These are phyloP conservation scores for Lagopus leucura DNA, from an alignment of 2,113 vertebrate genomes.

Conservation along the genomic window DNA sequence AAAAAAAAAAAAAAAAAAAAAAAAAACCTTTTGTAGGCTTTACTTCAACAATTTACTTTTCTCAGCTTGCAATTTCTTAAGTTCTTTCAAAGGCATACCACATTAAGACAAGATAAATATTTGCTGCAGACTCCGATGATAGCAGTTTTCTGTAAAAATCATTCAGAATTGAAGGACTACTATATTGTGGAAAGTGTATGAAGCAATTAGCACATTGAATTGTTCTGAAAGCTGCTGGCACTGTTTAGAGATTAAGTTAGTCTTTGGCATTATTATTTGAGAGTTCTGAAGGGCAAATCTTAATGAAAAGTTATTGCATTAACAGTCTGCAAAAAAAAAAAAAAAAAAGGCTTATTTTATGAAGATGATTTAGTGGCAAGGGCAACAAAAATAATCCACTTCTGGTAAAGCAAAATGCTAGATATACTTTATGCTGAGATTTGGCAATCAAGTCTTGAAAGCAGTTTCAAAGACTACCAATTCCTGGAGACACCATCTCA, in stretches of 20 bases:
- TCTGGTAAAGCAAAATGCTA: not conserved
- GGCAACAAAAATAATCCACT: not conserved
- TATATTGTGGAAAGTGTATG: not conserved
- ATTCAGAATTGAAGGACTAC: not conserved
- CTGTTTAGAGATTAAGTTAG: conserved; percentile 24
- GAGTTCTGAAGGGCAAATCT: not conserved
- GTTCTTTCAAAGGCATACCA: not conserved
- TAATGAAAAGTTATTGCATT: conserved; percentile 4
- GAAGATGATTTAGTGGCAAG: not conserved
- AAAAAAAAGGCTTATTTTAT: not conserved
- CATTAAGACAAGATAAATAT: not conserved
- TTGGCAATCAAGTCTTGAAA: not conserved
- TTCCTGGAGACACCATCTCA: not conserved
- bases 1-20: not conserved
- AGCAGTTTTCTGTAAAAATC: not conserved
- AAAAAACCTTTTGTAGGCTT: not conserved
- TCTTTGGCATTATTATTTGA: conserved; percentile 19
- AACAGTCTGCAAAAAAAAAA: not conserved
- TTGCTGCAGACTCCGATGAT: not conserved
- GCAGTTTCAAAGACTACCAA: not conserved
- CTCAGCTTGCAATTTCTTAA: not conserved
- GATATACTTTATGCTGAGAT: not conserved
- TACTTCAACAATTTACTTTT: not conserved
- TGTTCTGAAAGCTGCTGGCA: conserved; percentile 20
- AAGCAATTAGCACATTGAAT: conserved; percentile 15